A percentile compares a stretch with the other conserved stretches of the same genome.
Conservation (phyloP, 2,113 vertebrate species). For the Beaufortia kweichowensis region DNA sequence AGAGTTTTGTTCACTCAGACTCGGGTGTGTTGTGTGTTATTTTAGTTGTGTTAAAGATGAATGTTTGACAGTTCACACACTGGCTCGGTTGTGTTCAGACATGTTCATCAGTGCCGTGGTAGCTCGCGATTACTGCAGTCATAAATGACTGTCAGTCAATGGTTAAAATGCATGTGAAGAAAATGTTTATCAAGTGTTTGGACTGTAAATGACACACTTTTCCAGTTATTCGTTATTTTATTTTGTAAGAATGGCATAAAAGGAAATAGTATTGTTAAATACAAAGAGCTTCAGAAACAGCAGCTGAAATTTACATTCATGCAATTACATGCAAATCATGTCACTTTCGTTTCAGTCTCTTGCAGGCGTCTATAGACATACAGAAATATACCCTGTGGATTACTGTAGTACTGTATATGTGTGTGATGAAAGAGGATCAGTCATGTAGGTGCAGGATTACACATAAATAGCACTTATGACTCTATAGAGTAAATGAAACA, state of each 20-base stretch:
- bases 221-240: not conserved
- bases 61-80: conserved; percentile 34
- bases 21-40: too few relatives aligned
- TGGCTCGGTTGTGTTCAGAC: conserved; percentile 43
- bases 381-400: too few relatives aligned
- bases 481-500: not conserved
- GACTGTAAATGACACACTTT: not conserved
- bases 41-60: too few relatives aligned
- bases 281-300: not conserved
- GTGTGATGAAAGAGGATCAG: not conserved
- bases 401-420: not conserved
- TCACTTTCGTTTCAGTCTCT: not conserved
- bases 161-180: not conserved
- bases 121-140: conserved; percentile 1
- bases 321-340: not conserved
- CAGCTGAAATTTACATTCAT: conserved; percentile 16
- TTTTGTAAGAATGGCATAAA: not conserved
- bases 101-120: conserved; percentile 30
- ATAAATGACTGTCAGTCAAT: conserved; percentile 4
- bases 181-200: not conserved
- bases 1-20: too few relatives aligned
- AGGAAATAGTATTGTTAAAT: not conserved
- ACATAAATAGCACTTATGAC: not conserved
- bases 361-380: not conserved
- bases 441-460: not conserved